A percentile compares a stretch with the other conserved stretches of the same genome.
Conservation (phyloP, 2,888 invertebrate genomes). For the Ormyrus nitidulus region DNA sequence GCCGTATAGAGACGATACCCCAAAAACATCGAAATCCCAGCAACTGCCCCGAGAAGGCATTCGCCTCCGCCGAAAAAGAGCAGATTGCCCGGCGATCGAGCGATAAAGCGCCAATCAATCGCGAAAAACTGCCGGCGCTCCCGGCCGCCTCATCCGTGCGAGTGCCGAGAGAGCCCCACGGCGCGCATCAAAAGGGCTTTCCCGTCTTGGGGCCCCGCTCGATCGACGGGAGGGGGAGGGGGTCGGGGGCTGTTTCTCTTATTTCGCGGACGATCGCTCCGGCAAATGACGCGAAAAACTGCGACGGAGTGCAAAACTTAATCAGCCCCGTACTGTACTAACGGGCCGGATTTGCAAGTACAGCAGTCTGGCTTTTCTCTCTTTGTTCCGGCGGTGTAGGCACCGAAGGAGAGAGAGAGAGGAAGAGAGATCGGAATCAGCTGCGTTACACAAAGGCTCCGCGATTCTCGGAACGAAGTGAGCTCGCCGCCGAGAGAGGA, state of each 20-base stretch:
- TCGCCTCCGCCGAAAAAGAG: no score
- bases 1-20: no score
- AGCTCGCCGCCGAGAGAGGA: not conserved
- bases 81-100: no score
- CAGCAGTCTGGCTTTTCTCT: not conserved
- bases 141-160: no score
- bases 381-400: not conserved
- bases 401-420: not conserved
- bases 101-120: conserved; percentile 29
- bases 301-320: conserved; percentile 40
- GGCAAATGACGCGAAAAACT: conserved; percentile 44
- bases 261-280: conserved; percentile 46
- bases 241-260: conserved; percentile 31
- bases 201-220: no score
- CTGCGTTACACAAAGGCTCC: not conserved
- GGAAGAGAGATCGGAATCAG: not conserved
- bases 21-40: no score
- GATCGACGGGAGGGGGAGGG: not conserved
- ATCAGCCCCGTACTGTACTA: conserved; percentile 24
- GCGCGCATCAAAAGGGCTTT: not conserved
- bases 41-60: no score
- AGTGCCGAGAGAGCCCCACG: not conserved
- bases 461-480: conserved; percentile 1
- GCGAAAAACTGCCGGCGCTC: not conserved
- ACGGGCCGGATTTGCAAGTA: conserved; percentile 16